A percentile compares a stretch with the other conserved stretches of the same genome.
phyloP scores from a whole-genome alignment of 1,140 invertebrate genomes.

The Drosophila guanche region DNA sequence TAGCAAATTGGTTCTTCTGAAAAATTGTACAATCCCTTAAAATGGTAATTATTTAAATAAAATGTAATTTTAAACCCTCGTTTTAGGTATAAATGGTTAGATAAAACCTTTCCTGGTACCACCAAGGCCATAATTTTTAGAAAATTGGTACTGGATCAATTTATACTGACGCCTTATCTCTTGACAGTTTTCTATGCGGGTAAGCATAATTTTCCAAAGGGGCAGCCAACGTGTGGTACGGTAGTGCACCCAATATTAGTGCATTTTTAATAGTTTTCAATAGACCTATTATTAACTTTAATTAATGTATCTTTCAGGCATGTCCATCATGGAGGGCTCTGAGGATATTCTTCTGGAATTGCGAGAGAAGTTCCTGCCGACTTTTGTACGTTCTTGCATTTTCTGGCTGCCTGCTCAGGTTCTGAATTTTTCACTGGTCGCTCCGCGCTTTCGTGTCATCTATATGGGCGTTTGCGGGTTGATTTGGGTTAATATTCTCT shows the following conservation, averaged over 20 bases:
- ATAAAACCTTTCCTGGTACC: slow-evolving; percentile 88
- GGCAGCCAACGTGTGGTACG: rapidly evolving
- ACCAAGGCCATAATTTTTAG: slow-evolving; percentile 86
- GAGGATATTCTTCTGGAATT: slow-evolving; percentile 88
- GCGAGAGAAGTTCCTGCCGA: slow-evolving; percentile 88
- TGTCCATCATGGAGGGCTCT: slow-evolving; percentile 89
- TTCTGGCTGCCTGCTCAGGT: slow-evolving; percentile 92
- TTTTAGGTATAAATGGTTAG: slow-evolving; percentile 91
- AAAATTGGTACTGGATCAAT: slow-evolving; percentile 91
- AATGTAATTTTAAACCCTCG: neutral
- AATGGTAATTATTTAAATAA: neutral
- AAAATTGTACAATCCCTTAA: neutral
- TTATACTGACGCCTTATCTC: slow-evolving; percentile 89
- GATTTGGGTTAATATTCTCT: slow-evolving; percentile 91
- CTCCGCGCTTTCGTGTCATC: slow-evolving; percentile 87
- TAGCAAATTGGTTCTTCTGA: slow-evolving; percentile 9
- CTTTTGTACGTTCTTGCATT: slow-evolving; percentile 89
- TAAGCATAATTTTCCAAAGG: slow-evolving; percentile 82
- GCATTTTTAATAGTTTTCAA: neutral
- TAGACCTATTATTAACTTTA: slow-evolving; percentile 1
- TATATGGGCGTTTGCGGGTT: slow-evolving; percentile 90
- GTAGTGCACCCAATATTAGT: neutral
- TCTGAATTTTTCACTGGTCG: slow-evolving; percentile 89
- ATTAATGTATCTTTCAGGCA: slow-evolving; percentile 84
- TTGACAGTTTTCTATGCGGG: slow-evolving; percentile 89